Conservation (phyloP, 2,113 vertebrate species). For the Dolichotis patagonum region DNA sequence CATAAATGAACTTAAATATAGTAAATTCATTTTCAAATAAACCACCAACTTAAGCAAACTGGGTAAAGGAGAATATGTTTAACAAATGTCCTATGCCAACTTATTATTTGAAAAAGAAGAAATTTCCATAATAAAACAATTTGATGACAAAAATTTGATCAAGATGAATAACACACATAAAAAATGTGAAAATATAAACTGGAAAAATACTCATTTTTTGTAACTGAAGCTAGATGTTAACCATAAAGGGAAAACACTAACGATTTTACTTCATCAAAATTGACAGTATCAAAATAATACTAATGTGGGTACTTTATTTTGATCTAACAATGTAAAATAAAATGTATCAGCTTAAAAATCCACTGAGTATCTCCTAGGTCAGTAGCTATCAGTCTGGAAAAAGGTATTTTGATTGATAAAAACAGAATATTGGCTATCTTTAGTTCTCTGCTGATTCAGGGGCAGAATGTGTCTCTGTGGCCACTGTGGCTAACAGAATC, state of each 20-base stretch:
- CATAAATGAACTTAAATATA: not conserved
- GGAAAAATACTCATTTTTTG: not conserved
- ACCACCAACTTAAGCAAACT: not conserved
- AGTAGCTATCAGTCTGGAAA: not conserved
- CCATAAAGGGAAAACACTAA: not conserved
- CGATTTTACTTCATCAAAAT: not conserved
- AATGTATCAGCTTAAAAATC: not conserved
- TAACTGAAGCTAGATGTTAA: not conserved
- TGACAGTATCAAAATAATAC: not conserved
- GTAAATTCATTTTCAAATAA: not conserved
- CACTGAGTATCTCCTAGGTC: not conserved
- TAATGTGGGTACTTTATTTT: not conserved
- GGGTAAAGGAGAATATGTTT: not conserved
- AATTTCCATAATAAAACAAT: not conserved
- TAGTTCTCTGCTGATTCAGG: not conserved
- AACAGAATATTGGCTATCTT: not conserved
- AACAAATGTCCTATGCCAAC: not conserved
- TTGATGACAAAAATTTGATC: not conserved
- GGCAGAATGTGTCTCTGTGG: not conserved
- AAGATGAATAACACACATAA: not conserved
- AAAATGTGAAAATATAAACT: not conserved
- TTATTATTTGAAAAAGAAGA: not conserved
- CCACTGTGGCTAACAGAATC: not conserved
- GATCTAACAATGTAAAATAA: not conserved
- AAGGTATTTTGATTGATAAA: not conserved